Evolutionary conservation across 2,888 invertebrate species (phyloP).

Genomic region (Andrena bicolor): DNA sequence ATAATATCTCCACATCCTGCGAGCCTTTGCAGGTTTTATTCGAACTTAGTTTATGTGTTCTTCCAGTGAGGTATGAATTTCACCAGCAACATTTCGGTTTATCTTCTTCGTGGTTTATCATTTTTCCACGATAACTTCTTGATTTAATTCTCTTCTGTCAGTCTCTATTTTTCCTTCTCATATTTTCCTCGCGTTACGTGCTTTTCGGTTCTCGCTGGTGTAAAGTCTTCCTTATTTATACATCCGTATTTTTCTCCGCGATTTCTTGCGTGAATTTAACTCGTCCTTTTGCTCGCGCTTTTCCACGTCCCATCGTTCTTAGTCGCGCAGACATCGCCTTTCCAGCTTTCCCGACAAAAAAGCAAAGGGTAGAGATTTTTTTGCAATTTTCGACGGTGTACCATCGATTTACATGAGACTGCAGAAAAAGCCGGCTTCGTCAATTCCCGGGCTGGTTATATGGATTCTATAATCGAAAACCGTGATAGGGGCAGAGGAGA

Average conservation of each 20-base stretch:
- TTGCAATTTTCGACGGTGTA: conserved; percentile 58
- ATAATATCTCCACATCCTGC: background rate
- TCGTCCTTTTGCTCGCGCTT: background rate
- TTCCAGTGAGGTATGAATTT: background rate
- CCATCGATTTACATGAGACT: conserved; percentile 68
- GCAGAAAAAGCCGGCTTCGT: conserved; percentile 43
- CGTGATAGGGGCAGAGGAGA: conserved; percentile 37
- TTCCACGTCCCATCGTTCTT: background rate
- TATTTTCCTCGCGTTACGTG: background rate
- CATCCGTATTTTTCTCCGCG: background rate
- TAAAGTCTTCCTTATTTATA: conserved; percentile 7
- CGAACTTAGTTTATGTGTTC: background rate
- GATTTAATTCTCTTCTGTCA: background rate
- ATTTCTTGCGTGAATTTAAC: conserved; percentile 7
- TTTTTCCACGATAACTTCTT: background rate
- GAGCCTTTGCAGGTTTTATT: background rate
- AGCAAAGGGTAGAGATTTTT: conserved; percentile 33
- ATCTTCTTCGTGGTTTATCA: no score
- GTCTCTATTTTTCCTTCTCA: background rate
- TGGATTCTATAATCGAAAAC: conserved; percentile 55
- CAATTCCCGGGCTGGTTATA: conserved; percentile 40
- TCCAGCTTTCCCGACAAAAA: background rate
- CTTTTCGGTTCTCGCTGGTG: conserved; percentile 5
- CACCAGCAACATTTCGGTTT: background rate
- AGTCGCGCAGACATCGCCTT: background rate